Base-by-base conservation (phyloP, 2,113 vertebrate species). In the Struthio camelus region DNA sequence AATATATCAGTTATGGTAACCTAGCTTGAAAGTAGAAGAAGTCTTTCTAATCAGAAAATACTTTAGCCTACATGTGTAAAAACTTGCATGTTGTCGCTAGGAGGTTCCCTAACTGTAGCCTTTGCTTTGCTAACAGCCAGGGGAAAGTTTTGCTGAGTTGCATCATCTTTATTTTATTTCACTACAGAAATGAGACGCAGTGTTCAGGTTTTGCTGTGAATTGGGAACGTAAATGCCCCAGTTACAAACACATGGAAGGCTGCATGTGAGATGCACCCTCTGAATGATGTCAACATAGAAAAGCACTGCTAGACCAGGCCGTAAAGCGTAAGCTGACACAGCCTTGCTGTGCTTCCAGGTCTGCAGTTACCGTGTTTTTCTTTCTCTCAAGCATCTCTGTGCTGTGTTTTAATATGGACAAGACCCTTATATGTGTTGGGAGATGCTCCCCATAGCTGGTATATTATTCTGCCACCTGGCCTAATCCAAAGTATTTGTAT, bases 31-130 rank as follows among this genome's bases (percentile, higher is more conserved):
- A 54, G 8, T 77, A 40, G 38, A 61, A 28, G 5, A 11, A 1
- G 9, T n/a, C 44, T 38, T 64, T 80, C 61, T 19, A 7, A 7
- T 42, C 9, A 9, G 24, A 28, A 38, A 40, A 7, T 13, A 10
- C 16, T 22, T 66, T 62, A 48, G 1, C 18, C 8, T 53, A 0
- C 20, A 1, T n/a, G 32, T n/a, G 1, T 71, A 36, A 46, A 19
- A 25, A 14, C 10, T 77, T 61, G 15, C 2, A 2, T 1, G 0
- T 8, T 44, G 19, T 28, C 30, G 17, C 27, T 36, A 23, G 58
- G 38, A 54, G 6, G 4, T 54, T 58, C 36, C 28, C 10, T 40
- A 44, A 9, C 50, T 34, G 28, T 10, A 17, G 9, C n/a, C 2
- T 9, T 80, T 44, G 30, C 44, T 2, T 17, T 62, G 14, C 30